Conservation (phyloP, 2,113 vertebrate species). For the Beaufortia kweichowensis region DNA sequence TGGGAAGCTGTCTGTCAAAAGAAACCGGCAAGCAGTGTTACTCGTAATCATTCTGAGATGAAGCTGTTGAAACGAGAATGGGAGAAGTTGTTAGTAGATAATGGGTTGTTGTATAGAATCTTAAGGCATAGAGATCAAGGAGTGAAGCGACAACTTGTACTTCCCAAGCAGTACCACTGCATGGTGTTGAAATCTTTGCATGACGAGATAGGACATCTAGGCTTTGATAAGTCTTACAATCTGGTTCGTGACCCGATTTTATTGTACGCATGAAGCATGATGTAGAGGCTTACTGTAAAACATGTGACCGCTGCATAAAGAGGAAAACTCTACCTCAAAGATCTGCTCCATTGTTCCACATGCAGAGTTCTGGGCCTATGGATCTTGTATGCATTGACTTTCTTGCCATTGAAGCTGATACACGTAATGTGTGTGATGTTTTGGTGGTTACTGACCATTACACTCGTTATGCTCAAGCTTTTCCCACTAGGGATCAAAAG, state of each 20-base stretch:
- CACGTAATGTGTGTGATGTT: not conserved
- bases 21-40: not conserved
- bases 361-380: not conserved
- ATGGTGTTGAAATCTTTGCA: not conserved
- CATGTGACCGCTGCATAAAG: not conserved
- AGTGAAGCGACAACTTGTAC: not conserved
- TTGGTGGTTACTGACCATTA: not conserved
- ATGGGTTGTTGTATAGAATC: not conserved
- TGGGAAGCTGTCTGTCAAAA: slow-evolving; percentile 1
- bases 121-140: not conserved
- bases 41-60: not conserved
- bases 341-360: not conserved
- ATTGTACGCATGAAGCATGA: not conserved
- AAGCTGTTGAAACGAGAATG: not conserved
- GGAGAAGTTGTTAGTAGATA: not conserved
- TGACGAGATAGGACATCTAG: slow-evolving; percentile 13
- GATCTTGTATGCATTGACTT: not conserved
- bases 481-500: not conserved
- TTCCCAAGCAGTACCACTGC: not conserved
- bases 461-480: not conserved
- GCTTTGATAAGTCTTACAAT: not conserved
- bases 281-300: not conserved
- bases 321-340: not conserved
- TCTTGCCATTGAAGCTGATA: not conserved
- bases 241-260: not conserved